phyloP scores from a whole-genome alignment of 2,888 invertebrate species.

The Mesochorus sp. region DNA sequence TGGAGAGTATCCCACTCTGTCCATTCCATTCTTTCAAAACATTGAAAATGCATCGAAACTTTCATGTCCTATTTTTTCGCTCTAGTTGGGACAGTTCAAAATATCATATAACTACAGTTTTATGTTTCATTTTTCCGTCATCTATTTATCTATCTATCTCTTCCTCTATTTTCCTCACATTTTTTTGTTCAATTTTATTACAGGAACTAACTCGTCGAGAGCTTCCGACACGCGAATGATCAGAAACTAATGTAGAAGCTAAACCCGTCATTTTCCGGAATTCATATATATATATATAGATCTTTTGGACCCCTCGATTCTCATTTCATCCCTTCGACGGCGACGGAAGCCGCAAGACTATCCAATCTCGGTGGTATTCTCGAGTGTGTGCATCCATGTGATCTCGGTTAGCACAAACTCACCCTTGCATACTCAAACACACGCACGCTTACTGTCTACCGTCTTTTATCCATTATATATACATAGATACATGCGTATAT shows the following conservation, averaged over 20 bases:
- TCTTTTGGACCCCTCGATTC: constrained; percentile 33
- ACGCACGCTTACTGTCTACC: not conserved
- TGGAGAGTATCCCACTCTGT: constrained; percentile 18
- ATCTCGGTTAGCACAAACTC: constrained; percentile 35
- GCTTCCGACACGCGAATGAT: constrained; percentile 29
- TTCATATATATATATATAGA: constrained; percentile 3
- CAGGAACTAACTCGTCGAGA: constrained; percentile 5
- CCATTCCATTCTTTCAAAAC: constrained; percentile 37
- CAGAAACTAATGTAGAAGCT: constrained; percentile 42
- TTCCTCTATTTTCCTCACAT: not conserved
- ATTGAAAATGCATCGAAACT: constrained; percentile 58
- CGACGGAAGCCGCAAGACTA: constrained; percentile 54
- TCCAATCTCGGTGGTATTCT: constrained; percentile 53
- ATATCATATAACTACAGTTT: constrained; percentile 24
- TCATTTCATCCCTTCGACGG: constrained; percentile 45
- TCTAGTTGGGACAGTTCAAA: not conserved
- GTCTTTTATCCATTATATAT: not conserved
- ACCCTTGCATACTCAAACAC: too few species aligned
- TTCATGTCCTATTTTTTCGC: constrained; percentile 24
- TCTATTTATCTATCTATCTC: not conserved
- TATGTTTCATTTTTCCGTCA: not conserved
- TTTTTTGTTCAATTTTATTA: constrained; percentile 28
- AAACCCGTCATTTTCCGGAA: constrained; percentile 33
- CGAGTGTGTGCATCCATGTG: constrained; percentile 20
- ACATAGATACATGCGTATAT: not conserved